These are phyloP conservation scores for Mormyrus lacerda DNA, from an alignment of 2,113 vertebrate genomes.

Conservation along the genomic window DNA sequence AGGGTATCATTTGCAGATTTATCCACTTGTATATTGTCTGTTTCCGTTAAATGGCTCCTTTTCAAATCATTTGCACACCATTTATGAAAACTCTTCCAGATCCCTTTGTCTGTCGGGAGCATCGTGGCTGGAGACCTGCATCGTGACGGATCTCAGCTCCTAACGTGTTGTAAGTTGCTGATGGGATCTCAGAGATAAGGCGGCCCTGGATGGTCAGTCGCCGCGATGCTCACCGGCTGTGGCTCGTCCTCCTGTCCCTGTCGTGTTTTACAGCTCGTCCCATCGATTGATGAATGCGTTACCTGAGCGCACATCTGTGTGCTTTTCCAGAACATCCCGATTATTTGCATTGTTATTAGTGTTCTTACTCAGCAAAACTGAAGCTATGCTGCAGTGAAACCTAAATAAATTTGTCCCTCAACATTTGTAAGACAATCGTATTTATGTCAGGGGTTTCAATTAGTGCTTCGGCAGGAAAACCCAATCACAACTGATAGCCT, in stretches of 20 bases:
- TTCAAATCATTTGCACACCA: neutral
- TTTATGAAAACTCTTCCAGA: neutral
- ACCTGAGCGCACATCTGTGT: neutral
- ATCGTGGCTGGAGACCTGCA: neutral
- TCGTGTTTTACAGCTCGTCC: neutral
- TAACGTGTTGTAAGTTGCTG: neutral
- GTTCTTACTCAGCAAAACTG: neutral
- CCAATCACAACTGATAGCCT: slow-evolving; percentile 25
- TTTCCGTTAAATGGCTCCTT: neutral
- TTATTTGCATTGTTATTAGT: neutral
- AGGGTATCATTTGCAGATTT: neutral
- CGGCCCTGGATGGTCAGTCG: neutral
- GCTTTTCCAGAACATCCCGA: neutral
- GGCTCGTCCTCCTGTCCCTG: neutral
- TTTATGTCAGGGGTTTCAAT: slow-evolving; percentile 23
- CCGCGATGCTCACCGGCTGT: neutral
- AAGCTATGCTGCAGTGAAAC: neutral
- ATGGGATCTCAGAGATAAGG: neutral
- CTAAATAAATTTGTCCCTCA: neutral
- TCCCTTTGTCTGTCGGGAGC: neutral
- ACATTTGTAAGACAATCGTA: neutral
- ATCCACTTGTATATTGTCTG: neutral
- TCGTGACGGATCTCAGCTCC: neutral
- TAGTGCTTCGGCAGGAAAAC: slow-evolving; percentile 21
- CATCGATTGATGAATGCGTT: neutral